Percentiles rank a stretch among this genome's conserved stretches.
Conservation (phyloP, 2,113 vertebrate species). For the Himantopus leucocephalus region DNA sequence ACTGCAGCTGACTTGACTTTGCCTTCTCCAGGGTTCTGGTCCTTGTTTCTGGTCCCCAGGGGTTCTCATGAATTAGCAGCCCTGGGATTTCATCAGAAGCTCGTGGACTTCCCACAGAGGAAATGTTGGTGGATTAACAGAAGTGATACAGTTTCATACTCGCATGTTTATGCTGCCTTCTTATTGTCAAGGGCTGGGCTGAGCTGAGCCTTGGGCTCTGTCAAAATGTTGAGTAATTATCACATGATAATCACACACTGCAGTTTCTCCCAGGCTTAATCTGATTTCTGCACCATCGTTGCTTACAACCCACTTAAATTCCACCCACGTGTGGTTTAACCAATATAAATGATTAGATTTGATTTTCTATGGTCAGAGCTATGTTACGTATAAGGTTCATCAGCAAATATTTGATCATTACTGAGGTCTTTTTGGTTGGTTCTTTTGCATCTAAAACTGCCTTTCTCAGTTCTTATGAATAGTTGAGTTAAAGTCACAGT, state of each 20-base stretch:
- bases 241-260: constrained; percentile 23
- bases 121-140: neutral
- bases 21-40: neutral
- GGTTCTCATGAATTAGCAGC: neutral
- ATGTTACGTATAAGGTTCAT: neutral
- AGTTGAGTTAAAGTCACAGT: neutral
- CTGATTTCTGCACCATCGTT: constrained; percentile 25
- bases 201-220: constrained; percentile 31
- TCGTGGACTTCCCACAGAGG: neutral
- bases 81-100: neutral
- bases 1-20: neutral
- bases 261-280: constrained; percentile 53
- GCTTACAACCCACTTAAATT: constrained; percentile 10
- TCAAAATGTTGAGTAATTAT: constrained; percentile 61
- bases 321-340: constrained; percentile 28
- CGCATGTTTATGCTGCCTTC: neutral
- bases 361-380: constrained; percentile 16
- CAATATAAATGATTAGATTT: neutral
- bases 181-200: constrained; percentile 47
- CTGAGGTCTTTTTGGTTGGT: neutral
- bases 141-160: neutral
- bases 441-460: neutral
- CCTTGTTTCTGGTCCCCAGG: neutral
- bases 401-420: neutral
- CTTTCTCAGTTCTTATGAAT: neutral